A percentile compares a stretch with the other conserved stretches of the same genome.
phyloP scores from a whole-genome alignment of 2,888 invertebrate species.

The Kuschelorhynchus macadamiae region DNA sequence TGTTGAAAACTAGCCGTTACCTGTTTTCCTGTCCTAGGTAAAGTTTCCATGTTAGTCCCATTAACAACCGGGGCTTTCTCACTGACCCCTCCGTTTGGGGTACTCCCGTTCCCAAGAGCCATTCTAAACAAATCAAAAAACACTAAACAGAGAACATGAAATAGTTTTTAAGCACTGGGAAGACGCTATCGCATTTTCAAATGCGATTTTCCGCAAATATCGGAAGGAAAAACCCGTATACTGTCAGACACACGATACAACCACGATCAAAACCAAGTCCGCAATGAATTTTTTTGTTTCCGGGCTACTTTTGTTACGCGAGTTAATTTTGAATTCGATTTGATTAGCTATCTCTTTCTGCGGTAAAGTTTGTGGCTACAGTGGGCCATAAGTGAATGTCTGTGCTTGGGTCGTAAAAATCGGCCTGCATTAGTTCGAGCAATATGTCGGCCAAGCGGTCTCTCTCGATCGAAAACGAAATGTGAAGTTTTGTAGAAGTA shows the following conservation, averaged over 20 bases:
- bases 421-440: no score
- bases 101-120: conserved; percentile 68
- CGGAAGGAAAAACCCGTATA: conserved; percentile 38
- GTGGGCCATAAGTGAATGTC: no score
- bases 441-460: no score
- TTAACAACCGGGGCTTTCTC: conserved; percentile 72
- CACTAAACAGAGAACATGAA: conserved; percentile 51
- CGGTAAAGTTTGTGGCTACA: no score
- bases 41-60: conserved; percentile 74
- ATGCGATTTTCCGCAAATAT: conserved; percentile 44
- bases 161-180: conserved; percentile 32
- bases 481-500: no score
- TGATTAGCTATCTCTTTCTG: no score
- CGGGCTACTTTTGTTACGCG: conserved; percentile 21
- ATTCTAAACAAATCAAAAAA: conserved; percentile 56
- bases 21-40: conserved; percentile 74
- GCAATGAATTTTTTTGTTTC: conserved; percentile 53
- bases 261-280: conserved; percentile 54
- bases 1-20: no score
- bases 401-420: no score
- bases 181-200: conserved; percentile 51
- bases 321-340: no score
- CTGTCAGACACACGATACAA: conserved; percentile 51
- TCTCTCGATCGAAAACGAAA: no score
- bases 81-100: conserved; percentile 67